Base-by-base conservation (phyloP, 2,797 vertebrate genomes). In the Argentina silus region DNA sequence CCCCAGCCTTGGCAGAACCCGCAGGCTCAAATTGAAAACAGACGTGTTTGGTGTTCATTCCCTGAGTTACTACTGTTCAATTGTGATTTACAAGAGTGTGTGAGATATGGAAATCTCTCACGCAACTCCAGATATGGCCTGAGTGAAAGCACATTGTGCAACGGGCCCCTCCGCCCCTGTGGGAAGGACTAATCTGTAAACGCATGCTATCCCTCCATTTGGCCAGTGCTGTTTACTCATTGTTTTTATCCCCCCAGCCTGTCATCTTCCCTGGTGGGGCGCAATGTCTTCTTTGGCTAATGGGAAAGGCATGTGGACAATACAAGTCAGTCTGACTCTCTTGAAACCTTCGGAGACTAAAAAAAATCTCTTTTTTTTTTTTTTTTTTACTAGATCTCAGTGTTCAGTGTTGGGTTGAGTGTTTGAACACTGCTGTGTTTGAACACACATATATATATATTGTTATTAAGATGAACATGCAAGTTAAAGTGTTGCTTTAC, bases 41-140 rank as follows among this genome's bases (percentile, higher is more conserved):
- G 95, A 93, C 93, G 83, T 93, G 92, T 94, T 95, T 93, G 91
- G 89, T 93, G 93, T 95, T 96, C 92, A 88, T 94, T 94, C 91
- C 92, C 91, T 93, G 92, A 95, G 93, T 96, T 95, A 95, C 96
- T 96, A 95, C 94, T 90, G 93, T 95, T 95, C 91, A 86, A 89
- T 92, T 94, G 93, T 95, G 95, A 96, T 96, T 95, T 96, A 97
- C 93, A 94, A 94, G 91, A 91, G 87, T 91, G 89, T 90, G 92
- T 93, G 92, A 96, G 94, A 93, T 92, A 93, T 93, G 93, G 94
- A 91, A 94, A 93, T 94, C 92, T 96, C 95, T 95, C 96, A 95
- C 87, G 91, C 92, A 95, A 93, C 92, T 93, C 92, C 80, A 93
- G 94, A 94, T 94, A 93, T 71, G 87, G 89, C 87, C 90, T 93